A percentile compares a stretch with the other conserved stretches of the same genome.
Evolutionary conservation across 2,888 invertebrate species (phyloP).

Genomic region (Marasmarcha lunaedactyla): DNA sequence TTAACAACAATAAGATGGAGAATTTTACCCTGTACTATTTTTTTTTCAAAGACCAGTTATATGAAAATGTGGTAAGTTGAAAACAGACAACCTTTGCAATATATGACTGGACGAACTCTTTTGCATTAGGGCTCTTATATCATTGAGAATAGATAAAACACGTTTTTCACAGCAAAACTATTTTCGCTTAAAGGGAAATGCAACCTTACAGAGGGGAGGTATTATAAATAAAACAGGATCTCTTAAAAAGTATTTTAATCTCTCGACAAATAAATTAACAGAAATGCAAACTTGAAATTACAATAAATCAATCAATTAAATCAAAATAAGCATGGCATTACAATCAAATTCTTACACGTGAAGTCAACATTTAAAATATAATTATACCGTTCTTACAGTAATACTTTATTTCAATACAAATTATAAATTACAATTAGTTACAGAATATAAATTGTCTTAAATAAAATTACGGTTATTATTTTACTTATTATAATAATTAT

Average conservation of each 20-base stretch:
- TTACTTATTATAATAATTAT: slow-evolving; percentile 14
- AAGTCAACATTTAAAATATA: slow-evolving; percentile 29
- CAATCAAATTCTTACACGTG: slow-evolving; percentile 32
- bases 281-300: slow-evolving; percentile 44
- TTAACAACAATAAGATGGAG: no score
- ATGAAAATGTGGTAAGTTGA: no score
- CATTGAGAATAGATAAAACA: no score
- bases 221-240: slow-evolving; percentile 23
- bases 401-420: slow-evolving; percentile 32
- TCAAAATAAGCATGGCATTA: slow-evolving; percentile 47
- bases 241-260: slow-evolving; percentile 65
- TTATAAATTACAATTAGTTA: slow-evolving; percentile 1
- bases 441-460: background rate
- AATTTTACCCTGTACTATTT: no score
- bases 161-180: no score
- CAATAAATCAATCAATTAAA: slow-evolving; percentile 24
- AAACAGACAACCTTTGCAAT: no score
- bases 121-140: no score
- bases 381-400: slow-evolving; percentile 29
- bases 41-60: no score
- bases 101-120: no score
- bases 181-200: no score
- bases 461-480: background rate
- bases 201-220: no score
- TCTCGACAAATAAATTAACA: slow-evolving; percentile 67